phyloP scores from a whole-genome alignment of 2,113 vertebrate species.

The Amazona vittata region DNA sequence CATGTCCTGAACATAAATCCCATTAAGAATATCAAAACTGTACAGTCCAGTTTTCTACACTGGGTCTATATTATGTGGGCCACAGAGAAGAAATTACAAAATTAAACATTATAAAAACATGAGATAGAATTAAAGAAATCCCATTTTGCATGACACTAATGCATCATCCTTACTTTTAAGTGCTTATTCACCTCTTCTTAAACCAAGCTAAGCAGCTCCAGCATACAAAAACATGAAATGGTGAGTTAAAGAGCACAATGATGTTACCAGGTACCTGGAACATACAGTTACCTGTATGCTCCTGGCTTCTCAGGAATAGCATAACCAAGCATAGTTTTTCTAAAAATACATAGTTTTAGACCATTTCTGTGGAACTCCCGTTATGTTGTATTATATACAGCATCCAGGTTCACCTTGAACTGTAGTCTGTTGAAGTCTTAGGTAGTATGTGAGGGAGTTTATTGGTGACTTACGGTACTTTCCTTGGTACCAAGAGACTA shows the following conservation, averaged over 20 bases:
- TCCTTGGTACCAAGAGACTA: background rate
- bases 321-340: background rate
- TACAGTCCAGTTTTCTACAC: background rate
- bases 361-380: background rate
- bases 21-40: background rate
- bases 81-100: background rate
- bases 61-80: background rate
- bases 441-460: fast-evolving
- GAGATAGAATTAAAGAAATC: background rate
- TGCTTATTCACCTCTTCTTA: background rate
- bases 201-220: background rate
- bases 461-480: fast-evolving
- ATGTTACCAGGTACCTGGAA: background rate
- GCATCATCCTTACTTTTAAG: background rate
- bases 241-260: fast-evolving
- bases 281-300: background rate
- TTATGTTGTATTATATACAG: background rate
- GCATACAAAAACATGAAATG: background rate
- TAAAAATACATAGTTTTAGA: background rate
- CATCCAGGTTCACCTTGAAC: background rate
- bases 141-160: fast-evolving
- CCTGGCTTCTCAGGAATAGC: background rate
- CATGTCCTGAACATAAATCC: background rate
- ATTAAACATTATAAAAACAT: background rate
- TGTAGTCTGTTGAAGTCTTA: background rate